Conservation (phyloP, 35 echinoderm and acorn worm species). For the Eucidaris tribuloides region DNA sequence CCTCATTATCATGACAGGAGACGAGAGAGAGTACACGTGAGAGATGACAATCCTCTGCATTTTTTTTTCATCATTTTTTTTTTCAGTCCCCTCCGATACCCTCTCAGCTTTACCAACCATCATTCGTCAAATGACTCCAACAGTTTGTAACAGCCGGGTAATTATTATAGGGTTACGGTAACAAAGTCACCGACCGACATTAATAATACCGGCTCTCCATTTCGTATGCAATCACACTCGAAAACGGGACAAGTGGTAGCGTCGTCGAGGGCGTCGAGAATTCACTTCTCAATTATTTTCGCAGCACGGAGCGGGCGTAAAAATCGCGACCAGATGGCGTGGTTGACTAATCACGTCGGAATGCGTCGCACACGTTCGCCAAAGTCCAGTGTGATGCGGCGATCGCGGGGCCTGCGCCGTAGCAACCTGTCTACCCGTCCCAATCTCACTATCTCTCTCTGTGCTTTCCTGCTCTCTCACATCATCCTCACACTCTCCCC, state of each 20-base stretch:
- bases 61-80: not conserved
- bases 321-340: slow-evolving; percentile 7
- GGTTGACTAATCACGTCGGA: slow-evolving; percentile 14
- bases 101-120: not conserved
- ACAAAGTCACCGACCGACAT: too few relatives aligned
- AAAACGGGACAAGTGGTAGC: too few relatives aligned
- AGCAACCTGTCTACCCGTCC: not conserved
- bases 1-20: slow-evolving; percentile 24
- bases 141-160: too few relatives aligned
- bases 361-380: not conserved
- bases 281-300: too few relatives aligned
- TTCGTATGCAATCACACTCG: too few relatives aligned
- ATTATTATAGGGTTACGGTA: too few relatives aligned
- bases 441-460: not conserved
- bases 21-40: slow-evolving; percentile 4
- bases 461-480: not conserved
- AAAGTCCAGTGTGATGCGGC: not conserved
- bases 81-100: not conserved
- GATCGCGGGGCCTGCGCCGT: not conserved
- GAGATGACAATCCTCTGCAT: not conserved
- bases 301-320: too few relatives aligned
- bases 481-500: not conserved
- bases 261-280: too few relatives aligned
- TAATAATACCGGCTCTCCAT: too few relatives aligned
- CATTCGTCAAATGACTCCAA: too few relatives aligned